A percentile compares a stretch with the other conserved stretches of the same genome.
These are phyloP conservation scores for Danio rerio DNA, from an alignment of 2,113 vertebrate genomes.

Conservation along the genomic window GRCz12tu NC_133192.1:6048501-6049000, in stretches of 20 bases:
- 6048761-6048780: constrained; percentile 3
- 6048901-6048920: too few species aligned
- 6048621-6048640: constrained; percentile 12
- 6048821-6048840: background rate
- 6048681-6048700: constrained; percentile 50
- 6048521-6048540: background rate
- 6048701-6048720: constrained; percentile 38
- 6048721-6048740: constrained; percentile 34
- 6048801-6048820: background rate
- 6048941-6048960: too few species aligned
- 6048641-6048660: constrained; percentile 28
- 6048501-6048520: background rate
- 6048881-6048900: background rate
- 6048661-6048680: constrained; percentile 48
- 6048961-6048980: too few species aligned
- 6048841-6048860: background rate
- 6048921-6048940: too few species aligned
- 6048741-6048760: constrained; percentile 17
- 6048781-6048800: constrained; percentile 15
- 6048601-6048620: background rate
- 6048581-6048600: background rate
- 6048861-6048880: background rate
- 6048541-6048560: constrained; percentile 32
- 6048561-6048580: background rate
- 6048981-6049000: too few species aligned